Percentiles rank a stretch among this genome's conserved stretches.
These are phyloP conservation scores for Eulemur macaco DNA, from an alignment of 2,113 vertebrate species.

Conservation along the genomic window DNA sequence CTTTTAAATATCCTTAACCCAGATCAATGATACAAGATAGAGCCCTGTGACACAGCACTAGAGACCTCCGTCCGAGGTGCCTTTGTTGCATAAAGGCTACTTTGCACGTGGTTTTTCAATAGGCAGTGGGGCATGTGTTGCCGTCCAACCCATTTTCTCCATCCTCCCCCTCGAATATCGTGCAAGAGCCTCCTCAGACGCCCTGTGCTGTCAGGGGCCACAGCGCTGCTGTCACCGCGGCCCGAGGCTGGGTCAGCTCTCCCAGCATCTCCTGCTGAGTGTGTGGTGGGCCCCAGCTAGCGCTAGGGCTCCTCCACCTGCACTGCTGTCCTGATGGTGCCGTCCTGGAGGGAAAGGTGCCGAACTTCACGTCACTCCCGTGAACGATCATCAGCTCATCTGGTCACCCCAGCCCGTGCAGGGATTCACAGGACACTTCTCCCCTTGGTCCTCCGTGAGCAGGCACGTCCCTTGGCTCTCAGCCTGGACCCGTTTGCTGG, in stretches of 20 bases:
- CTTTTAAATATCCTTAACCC: background rate
- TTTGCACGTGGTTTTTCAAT: background rate
- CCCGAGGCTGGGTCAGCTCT: background rate
- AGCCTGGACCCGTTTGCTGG: background rate
- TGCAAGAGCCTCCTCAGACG: background rate
- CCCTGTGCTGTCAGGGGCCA: no score
- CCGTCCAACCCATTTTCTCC: background rate
- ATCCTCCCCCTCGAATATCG: fast-evolving
- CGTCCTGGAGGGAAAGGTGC: background rate
- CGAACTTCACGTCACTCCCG: background rate
- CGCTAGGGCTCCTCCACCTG: no score
- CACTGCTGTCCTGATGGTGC: background rate
- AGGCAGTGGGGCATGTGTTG: no score
- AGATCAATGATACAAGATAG: background rate
- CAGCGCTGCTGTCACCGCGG: no score
- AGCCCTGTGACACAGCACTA: background rate
- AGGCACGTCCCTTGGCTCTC: background rate
- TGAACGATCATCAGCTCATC: background rate
- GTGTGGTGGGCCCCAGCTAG: background rate
- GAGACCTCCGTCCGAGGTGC: background rate
- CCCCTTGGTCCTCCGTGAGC: background rate
- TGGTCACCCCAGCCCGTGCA: background rate
- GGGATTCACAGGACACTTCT: background rate
- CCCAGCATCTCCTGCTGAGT: background rate
- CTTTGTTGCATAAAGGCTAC: background rate